Percentiles rank a stretch among this genome's conserved stretches.
Evolutionary conservation across 2,888 invertebrate genomes (phyloP).

Genomic region (Sepioteuthis lessoniana): DNA sequence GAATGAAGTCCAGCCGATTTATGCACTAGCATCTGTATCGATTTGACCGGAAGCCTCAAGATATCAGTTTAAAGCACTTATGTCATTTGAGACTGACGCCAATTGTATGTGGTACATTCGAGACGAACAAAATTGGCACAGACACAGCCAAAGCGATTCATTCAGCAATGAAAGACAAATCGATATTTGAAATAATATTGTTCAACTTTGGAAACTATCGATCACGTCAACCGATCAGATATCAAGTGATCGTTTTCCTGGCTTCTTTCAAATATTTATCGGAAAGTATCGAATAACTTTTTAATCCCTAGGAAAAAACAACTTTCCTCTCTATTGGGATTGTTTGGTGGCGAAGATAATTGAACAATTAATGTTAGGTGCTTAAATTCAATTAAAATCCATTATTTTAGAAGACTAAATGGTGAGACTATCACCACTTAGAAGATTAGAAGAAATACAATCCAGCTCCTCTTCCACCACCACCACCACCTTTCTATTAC

Average conservation of each 20-base stretch:
- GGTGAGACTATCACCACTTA: too few species aligned
- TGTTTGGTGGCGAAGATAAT: too few species aligned
- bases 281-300: not conserved
- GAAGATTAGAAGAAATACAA: too few species aligned
- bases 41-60: not conserved
- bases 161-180: not conserved
- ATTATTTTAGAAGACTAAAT: too few species aligned
- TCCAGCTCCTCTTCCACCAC: too few species aligned
- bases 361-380: too few species aligned
- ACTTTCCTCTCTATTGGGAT: too few species aligned
- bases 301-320: too few species aligned
- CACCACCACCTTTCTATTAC: too few species aligned
- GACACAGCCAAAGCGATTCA: not conserved
- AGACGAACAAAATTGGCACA: not conserved
- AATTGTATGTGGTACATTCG: not conserved
- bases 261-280: not conserved
- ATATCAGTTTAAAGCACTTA: not conserved
- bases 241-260: not conserved
- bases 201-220: not conserved
- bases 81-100: not conserved
- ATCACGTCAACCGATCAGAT: not conserved
- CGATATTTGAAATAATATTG: not conserved
- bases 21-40: not conserved
- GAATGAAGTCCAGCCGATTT: not conserved
- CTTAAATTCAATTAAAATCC: too few species aligned